Evolutionary conservation across 1,140 invertebrate species (phyloP).

Genomic region (Metaphire vulgaris): DNA sequence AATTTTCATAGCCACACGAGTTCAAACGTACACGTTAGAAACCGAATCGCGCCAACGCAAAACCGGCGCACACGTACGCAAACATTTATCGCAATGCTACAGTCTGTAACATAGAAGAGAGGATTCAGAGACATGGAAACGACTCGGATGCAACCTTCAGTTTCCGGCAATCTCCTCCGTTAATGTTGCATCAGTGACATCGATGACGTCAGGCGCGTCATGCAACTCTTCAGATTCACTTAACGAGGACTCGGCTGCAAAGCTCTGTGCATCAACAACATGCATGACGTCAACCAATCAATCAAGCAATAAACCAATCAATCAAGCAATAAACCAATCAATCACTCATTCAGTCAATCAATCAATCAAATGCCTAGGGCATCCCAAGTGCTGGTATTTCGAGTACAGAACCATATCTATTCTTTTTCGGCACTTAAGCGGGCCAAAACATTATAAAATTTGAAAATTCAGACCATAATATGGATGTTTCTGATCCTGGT

Average conservation of each 20-base stretch:
- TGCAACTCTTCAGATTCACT: neutral
- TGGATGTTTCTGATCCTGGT: too few species aligned
- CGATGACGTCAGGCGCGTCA: neutral
- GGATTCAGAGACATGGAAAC: neutral
- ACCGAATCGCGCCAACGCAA: too few species aligned
- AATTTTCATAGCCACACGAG: too few species aligned
- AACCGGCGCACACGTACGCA: neutral
- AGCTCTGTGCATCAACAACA: neutral
- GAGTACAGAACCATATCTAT: too few species aligned
- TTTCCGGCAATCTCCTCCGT: too few species aligned
- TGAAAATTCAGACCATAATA: too few species aligned
- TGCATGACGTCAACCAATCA: neutral
- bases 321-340: neutral
- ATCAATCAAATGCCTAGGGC: neutral
- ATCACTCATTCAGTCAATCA: neutral
- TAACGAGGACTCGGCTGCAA: neutral
- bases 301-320: neutral
- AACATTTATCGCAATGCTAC: neutral
- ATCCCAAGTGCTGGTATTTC: too few species aligned
- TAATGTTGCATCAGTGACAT: too few species aligned
- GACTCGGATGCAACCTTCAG: too few species aligned
- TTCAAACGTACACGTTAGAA: too few species aligned
- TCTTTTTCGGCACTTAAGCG: too few species aligned
- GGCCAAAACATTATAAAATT: too few species aligned
- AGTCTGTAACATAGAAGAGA: neutral